Base-by-base conservation (phyloP, 2,113 vertebrate genomes). In the Vulpes lagopus region DNA sequence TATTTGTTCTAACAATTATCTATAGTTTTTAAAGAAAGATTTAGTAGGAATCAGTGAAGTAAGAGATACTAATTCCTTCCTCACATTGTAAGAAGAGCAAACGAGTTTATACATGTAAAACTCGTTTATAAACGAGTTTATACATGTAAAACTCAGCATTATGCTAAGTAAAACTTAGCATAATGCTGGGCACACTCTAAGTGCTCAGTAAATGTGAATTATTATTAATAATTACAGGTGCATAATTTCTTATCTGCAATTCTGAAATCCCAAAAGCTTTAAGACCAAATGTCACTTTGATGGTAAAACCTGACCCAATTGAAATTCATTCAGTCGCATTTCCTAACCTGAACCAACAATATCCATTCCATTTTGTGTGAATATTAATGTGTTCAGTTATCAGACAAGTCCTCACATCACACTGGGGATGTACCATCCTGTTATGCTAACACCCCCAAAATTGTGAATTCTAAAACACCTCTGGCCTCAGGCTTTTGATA, bases 211-310 rank as follows among this genome's bases (percentile, higher is more conserved):
- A 84, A 55, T 15, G 30, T 55, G 74, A 86, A 82, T 25, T 51
- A 38, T 0, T 53, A 25, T 53, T 69, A 87, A 38, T 12, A 53
- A 82, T 53, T 81, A 69, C 30, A 16, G 1, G 25, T 8, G 11
- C n/a, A 27, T 57, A 90, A 76, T 89, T 96, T 19, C 71, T 91
- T 86, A 60, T 30, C 88, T 51, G 8, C 55, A 85, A 35, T 97
- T 86, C 60, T 91, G 35, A 93, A 78, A 96, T 43, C 35, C 82
- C 78, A 65, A 82, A 91, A 85, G 59, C 38, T 86, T 51, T 67
- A 64, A 86, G 53, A 62, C 22, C 64, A 35, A 35, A 94, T n/a
- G 67, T 53, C n/a, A 57, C 25, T 82, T 14, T 82, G 73, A 38
- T 30, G 16, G 11, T 16, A 79, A 96, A 76, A 23, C 16, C 9